Evolutionary conservation across 2,797 vertebrate species (phyloP).

Genomic region (Varecia variegata): DNA sequence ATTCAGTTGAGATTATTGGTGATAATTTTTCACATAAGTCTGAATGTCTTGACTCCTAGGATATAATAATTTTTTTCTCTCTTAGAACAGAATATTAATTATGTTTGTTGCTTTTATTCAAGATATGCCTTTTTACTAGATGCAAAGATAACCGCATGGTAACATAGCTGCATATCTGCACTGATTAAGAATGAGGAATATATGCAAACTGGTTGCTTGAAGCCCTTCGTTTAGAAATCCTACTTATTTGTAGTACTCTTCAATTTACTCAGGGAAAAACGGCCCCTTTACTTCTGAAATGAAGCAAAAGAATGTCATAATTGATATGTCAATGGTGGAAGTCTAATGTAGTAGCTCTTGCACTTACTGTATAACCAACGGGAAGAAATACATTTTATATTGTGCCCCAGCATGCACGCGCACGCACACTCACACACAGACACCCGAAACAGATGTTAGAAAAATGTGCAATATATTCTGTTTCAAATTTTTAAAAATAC

Average conservation of each 20-base stretch:
- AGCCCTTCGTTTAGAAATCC: not conserved
- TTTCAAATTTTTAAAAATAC: not conserved
- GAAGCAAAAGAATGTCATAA: not conserved
- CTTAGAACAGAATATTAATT: not conserved
- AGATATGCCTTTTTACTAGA: not conserved
- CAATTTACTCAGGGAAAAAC: not conserved
- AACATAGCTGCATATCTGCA: not conserved
- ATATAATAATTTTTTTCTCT: not conserved
- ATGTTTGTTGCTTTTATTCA: not conserved
- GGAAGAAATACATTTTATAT: not conserved
- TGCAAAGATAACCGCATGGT: not conserved
- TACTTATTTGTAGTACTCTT: not conserved
- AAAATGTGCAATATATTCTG: not conserved
- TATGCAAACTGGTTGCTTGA: not conserved
- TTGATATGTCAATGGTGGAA: not conserved
- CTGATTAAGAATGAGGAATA: conserved; percentile 5
- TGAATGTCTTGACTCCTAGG: conserved; percentile 10
- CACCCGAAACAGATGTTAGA: conserved; percentile 1
- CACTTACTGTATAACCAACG: not conserved
- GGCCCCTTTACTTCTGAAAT: not conserved
- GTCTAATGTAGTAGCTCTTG: not conserved
- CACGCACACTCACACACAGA: not conserved
- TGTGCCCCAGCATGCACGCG: not conserved
- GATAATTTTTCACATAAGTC: not conserved
- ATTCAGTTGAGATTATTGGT: not conserved